phyloP scores from a whole-genome alignment of 2,888 invertebrate species.

The Macrosoma leucophasiata region DNA sequence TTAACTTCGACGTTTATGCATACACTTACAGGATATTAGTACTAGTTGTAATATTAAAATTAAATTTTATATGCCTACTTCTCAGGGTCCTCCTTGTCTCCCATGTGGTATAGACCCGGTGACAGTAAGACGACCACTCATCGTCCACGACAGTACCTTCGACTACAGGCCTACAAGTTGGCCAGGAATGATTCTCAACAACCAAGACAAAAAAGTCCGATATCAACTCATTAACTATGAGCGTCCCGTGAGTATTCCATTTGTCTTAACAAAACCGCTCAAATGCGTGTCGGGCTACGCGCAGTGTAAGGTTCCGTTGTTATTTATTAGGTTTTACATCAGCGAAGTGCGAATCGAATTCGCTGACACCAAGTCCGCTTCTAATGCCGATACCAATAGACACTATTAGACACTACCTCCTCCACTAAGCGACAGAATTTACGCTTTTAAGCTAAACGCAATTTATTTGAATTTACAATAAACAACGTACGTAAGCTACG shows the following conservation, averaged over 20 bases:
- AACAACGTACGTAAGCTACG: too few relatives aligned
- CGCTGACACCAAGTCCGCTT: too few relatives aligned
- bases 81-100: conserved; percentile 50
- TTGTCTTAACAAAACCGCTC: too few relatives aligned
- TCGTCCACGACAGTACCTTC: conserved; percentile 65
- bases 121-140: conserved; percentile 56
- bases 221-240: conserved; percentile 61
- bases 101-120: conserved; percentile 62
- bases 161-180: conserved; percentile 64
- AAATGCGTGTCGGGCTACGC: too few relatives aligned
- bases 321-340: too few relatives aligned
- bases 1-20: neutral
- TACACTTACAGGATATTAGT: neutral
- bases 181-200: conserved; percentile 63
- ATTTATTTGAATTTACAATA: too few relatives aligned
- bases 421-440: too few relatives aligned
- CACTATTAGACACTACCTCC: too few relatives aligned
- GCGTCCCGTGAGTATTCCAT: conserved; percentile 42
- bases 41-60: neutral
- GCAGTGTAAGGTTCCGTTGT: too few relatives aligned
- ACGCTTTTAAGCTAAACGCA: too few relatives aligned
- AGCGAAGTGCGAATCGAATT: too few relatives aligned
- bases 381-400: too few relatives aligned
- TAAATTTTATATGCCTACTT: conserved; percentile 4
- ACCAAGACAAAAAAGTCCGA: conserved; percentile 63